Base-by-base conservation (phyloP, 1,140 invertebrate genomes). In the Hesperophylax magnus region DNA sequence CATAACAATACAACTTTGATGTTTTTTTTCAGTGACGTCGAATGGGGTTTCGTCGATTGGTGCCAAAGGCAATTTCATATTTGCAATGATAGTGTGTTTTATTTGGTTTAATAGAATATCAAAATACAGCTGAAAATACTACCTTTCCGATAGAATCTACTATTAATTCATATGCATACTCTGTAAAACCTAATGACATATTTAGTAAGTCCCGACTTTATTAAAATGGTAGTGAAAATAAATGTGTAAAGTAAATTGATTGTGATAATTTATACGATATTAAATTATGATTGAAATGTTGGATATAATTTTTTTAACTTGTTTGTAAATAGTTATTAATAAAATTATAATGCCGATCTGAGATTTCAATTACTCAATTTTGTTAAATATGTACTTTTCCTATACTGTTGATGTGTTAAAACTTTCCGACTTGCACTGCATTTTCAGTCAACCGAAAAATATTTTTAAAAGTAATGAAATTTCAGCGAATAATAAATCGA, bases 191-290 rank as follows among this genome's bases (percentile, higher is more conserved):
- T 65, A 67, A 65, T 52, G 56, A 52, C 7, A 47, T 56, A 54
- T 39, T 71, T 79, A 79, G 77, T 53, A 18, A 53, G 14, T 9
- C 34, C 34, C 34, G 34, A 39, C 0, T 39, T 9, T 6, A 39
- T 1, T 9, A 39, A 53, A 53, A 34, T 79, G 18, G 18, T 18
- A 15, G 72, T 17, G 18, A 27, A 56, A 6, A 24, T 47, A 27
- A 69, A 8, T 18, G 75, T 75, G 69, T 74, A 53, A 47, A 27
- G 22, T 63, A 65, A 27, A 74, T 47, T 79, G 53, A 74, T 72
- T 79, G 78, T 79, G 78, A 79, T 79, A 79, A 69, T 79, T 79
- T 79, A 74, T 79, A 79, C 78, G 78, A 79, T 31, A 79, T 79
- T 47, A 74, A 74, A 74, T 56, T 65, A 71, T 58, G n/a, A 58